Evolutionary conservation across 2,888 invertebrate genomes (phyloP).

Genomic region (Nemotelus pantherinus): DNA sequence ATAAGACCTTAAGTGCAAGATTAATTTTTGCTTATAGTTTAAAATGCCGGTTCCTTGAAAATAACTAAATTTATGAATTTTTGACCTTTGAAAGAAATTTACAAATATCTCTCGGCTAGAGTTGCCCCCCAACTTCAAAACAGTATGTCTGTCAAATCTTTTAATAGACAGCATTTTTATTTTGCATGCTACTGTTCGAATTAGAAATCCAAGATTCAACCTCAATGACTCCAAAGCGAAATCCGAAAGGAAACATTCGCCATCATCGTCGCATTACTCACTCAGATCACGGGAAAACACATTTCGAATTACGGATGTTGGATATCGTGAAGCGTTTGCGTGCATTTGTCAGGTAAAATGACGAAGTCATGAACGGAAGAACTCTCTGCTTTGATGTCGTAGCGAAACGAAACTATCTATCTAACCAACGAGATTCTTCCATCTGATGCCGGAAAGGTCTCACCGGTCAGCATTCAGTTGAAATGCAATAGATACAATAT

Average conservation of each 20-base stretch:
- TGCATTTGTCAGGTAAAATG: slow-evolving; percentile 41
- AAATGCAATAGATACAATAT: slow-evolving; percentile 9
- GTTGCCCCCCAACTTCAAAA: too few species aligned
- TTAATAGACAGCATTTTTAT: background rate
- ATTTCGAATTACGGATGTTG: slow-evolving; percentile 49
- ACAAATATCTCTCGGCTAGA: too few species aligned
- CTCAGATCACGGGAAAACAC: slow-evolving; percentile 46
- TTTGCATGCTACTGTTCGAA: background rate
- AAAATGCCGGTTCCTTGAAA: too few species aligned
- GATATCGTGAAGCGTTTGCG: slow-evolving; percentile 44
- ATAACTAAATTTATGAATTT: too few species aligned
- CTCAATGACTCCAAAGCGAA: background rate
- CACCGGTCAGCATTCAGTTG: background rate
- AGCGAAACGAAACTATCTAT: slow-evolving; percentile 6
- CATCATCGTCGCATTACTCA: background rate
- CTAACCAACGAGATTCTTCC: background rate
- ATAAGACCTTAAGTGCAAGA: too few species aligned
- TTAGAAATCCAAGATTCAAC: background rate
- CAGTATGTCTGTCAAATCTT: too few species aligned
- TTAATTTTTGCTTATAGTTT: too few species aligned
- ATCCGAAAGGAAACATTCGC: slow-evolving; percentile 37
- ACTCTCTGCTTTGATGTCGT: slow-evolving; percentile 20
- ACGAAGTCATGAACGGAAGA: slow-evolving; percentile 46
- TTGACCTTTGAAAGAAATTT: too few species aligned
- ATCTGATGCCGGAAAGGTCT: background rate